phyloP scores from a whole-genome alignment of 1,140 invertebrate species.

The Solen grandis region DNA sequence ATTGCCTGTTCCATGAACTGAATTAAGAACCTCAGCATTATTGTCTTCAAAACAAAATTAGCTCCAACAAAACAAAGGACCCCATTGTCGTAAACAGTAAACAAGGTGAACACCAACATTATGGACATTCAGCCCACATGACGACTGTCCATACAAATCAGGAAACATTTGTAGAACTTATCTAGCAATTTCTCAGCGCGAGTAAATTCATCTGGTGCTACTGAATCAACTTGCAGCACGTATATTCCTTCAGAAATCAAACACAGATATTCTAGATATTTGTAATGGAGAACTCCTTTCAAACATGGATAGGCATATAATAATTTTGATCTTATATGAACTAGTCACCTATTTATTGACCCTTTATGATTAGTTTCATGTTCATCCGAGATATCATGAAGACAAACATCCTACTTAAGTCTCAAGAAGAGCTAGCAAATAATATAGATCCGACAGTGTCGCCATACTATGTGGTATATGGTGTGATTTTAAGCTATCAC shows the following conservation, averaged over 20 bases:
- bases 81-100: constrained; percentile 50
- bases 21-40: constrained; percentile 27
- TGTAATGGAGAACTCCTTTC: constrained; percentile 30
- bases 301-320: constrained; percentile 56
- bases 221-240: constrained; percentile 48
- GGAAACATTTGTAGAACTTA: constrained; percentile 48
- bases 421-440: too few species aligned
- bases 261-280: constrained; percentile 46
- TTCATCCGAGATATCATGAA: too few species aligned
- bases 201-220: constrained; percentile 14
- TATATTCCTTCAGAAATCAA: constrained; percentile 52
- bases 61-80: constrained; percentile 58
- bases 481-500: too few species aligned
- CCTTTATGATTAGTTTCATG: too few species aligned
- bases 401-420: too few species aligned
- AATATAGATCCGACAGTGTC: too few species aligned
- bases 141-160: constrained; percentile 30
- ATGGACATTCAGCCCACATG: constrained; percentile 57
- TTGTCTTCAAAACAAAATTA: constrained; percentile 60
- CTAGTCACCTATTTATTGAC: too few species aligned
- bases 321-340: too few species aligned
- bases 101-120: constrained; percentile 52
- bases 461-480: too few species aligned
- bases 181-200: constrained; percentile 41
- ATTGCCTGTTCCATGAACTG: constrained; percentile 43